phyloP scores from a whole-genome alignment of 2,113 vertebrate species.

The Atlantisia rogersi region DNA sequence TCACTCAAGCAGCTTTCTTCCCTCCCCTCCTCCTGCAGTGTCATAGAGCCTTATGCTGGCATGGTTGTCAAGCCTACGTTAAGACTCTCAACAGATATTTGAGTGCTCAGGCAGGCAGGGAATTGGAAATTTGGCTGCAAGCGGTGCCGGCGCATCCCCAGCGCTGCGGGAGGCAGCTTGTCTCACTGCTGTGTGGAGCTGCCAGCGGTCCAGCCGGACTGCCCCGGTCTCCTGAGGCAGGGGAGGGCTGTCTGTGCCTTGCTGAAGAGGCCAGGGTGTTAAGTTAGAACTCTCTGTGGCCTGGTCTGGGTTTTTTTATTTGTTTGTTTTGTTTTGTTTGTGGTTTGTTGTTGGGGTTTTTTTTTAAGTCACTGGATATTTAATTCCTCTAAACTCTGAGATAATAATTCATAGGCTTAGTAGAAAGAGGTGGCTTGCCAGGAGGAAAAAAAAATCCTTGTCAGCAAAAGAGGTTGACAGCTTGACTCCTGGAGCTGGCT shows the following conservation, averaged over 20 bases:
- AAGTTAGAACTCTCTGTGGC: neutral
- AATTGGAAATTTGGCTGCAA: neutral
- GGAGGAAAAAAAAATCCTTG: neutral
- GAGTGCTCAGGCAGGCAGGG: neutral
- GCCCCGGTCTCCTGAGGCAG: neutral
- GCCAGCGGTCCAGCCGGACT: neutral
- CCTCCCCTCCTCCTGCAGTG: neutral
- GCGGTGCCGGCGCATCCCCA: accelerated
- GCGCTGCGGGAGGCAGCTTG: accelerated
- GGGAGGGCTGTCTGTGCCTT: neutral
- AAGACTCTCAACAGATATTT: neutral
- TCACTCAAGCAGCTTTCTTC: neutral
- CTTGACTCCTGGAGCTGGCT: neutral
- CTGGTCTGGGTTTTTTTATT: neutral
- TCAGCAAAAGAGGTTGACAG: constrained; percentile 7
- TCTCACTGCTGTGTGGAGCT: accelerated
- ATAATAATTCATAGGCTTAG: neutral
- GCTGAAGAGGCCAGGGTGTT: neutral
- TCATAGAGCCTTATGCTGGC: neutral
- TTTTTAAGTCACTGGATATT: neutral
- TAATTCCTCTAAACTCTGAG: neutral
- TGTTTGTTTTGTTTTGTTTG: too few relatives aligned
- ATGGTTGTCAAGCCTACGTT: neutral
- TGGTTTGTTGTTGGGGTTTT: neutral
- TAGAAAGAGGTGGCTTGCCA: neutral